These are phyloP conservation scores for Genyomyrus donnyi DNA, from an alignment of 2,113 vertebrate species.

Conservation along the genomic window DNA sequence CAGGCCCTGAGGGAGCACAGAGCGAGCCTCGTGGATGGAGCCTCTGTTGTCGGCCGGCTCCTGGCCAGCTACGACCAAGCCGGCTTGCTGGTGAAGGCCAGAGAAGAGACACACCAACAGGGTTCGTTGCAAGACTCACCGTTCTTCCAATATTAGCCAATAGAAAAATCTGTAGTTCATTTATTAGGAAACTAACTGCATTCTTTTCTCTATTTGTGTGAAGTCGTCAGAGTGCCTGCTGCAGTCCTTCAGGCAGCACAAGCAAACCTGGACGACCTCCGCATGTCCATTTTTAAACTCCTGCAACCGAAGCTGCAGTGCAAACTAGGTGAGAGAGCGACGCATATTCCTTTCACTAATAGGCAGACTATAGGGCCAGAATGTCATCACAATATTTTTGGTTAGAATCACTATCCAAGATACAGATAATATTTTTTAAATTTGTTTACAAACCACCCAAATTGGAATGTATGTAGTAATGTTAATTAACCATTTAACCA, in stretches of 20 bases:
- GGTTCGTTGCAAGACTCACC: conserved; percentile 31
- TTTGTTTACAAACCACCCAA: neutral
- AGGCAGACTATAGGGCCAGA: neutral
- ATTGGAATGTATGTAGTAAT: neutral
- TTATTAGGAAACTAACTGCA: neutral
- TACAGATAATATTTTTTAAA: neutral
- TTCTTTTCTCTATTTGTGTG: conserved; percentile 32
- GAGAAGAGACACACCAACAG: conserved; percentile 45
- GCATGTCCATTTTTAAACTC: conserved; percentile 60
- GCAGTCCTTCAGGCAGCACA: conserved; percentile 60
- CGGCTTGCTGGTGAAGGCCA: conserved; percentile 44
- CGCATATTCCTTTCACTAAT: neutral
- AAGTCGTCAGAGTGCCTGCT: conserved; percentile 31
- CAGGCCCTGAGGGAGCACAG: conserved; percentile 50
- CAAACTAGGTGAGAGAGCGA: conserved; percentile 69
- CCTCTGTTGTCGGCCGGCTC: conserved; percentile 60
- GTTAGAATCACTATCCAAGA: neutral
- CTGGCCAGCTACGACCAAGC: conserved; percentile 60
- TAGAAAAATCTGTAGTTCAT: conserved; percentile 29
- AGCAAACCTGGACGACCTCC: conserved; percentile 61
- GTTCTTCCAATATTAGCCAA: neutral
- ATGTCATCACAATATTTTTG: neutral
- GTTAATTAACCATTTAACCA: neutral
- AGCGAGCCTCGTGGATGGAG: conserved; percentile 23
- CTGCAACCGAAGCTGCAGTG: conserved; percentile 71